phyloP scores from a whole-genome alignment of 2,888 invertebrate species.

The Prostheceraeus crozeri region DNA sequence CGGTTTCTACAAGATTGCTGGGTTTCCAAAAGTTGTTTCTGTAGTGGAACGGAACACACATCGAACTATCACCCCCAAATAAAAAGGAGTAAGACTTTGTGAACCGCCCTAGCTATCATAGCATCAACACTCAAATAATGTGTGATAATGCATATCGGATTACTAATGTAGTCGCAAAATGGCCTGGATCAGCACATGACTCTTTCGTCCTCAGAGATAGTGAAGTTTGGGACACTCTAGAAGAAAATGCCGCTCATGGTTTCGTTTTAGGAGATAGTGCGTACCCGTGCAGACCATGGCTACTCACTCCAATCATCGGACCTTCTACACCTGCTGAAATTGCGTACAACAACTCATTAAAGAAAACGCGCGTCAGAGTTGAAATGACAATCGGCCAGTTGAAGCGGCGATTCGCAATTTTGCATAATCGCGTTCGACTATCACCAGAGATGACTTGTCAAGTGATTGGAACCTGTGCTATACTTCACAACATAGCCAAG shows the following conservation, averaged over 20 bases:
- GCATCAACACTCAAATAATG: conserved; percentile 43
- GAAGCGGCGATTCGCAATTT: conserved; percentile 32
- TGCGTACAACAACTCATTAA: conserved; percentile 33
- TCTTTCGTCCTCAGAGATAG: conserved; percentile 40
- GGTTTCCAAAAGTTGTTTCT: conserved; percentile 43
- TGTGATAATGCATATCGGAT: conserved; percentile 37
- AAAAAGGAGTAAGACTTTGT: conserved; percentile 39
- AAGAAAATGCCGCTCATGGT: conserved; percentile 33
- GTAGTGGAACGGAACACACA: conserved; percentile 43
- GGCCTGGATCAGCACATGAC: conserved; percentile 43
- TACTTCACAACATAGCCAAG: conserved; percentile 15
- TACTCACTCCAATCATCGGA: conserved; percentile 36
- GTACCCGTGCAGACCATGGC: conserved; percentile 37
- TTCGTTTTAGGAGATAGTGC: conserved; percentile 37
- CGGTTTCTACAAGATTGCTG: conserved; percentile 29
- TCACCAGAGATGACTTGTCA: conserved; percentile 31
- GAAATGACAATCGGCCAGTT: conserved; percentile 33
- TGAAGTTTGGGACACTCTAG: conserved; percentile 36
- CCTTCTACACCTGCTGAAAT: conserved; percentile 21
- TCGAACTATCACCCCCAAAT: conserved; percentile 40
- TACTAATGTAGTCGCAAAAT: conserved; percentile 41
- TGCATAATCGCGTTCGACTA: conserved; percentile 33
- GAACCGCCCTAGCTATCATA: conserved; percentile 42
- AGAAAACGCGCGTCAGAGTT: conserved; percentile 33
- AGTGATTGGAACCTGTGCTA: conserved; percentile 28